phyloP scores from a whole-genome alignment of 2,113 vertebrate genomes.

The Microtus montanus region DNA sequence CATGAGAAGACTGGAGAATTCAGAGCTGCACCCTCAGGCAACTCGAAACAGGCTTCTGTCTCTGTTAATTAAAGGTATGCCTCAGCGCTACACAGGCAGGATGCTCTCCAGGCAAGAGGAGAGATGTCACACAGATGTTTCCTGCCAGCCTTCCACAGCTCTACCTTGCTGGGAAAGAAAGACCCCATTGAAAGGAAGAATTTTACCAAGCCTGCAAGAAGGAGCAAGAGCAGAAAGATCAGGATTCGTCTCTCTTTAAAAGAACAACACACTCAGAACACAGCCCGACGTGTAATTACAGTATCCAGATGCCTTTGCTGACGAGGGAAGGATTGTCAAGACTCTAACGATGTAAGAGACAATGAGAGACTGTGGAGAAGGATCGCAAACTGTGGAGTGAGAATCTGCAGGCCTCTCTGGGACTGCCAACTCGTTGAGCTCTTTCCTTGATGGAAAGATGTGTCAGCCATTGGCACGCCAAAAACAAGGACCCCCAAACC shows the following conservation, averaged over 20 bases:
- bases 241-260: constrained; percentile 45
- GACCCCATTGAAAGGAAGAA: constrained; percentile 53
- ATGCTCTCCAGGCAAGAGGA: constrained; percentile 52
- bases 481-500: constrained; percentile 66
- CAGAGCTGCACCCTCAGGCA: neutral
- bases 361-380: neutral
- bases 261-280: constrained; percentile 25
- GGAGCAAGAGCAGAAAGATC: neutral
- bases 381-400: constrained; percentile 66
- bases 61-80: constrained; percentile 62
- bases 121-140: constrained; percentile 68
- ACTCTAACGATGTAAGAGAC: constrained; percentile 15
- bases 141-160: constrained; percentile 47
- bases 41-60: constrained; percentile 32
- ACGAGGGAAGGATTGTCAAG: constrained; percentile 35
- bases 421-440: constrained; percentile 71
- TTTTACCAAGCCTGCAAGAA: constrained; percentile 52
- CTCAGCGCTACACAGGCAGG: neutral
- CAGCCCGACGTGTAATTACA: constrained; percentile 52
- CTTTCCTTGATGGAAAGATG: constrained; percentile 69
- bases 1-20: neutral
- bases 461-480: constrained; percentile 67
- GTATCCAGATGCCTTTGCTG: constrained; percentile 53
- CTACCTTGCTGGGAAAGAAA: constrained; percentile 66
- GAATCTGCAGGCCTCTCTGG: constrained; percentile 70